Evolutionary conservation across 2,113 vertebrate species (phyloP), one percentile per base, ranked within the genome.

Genomic region (Coptodon rendalli): DNA sequence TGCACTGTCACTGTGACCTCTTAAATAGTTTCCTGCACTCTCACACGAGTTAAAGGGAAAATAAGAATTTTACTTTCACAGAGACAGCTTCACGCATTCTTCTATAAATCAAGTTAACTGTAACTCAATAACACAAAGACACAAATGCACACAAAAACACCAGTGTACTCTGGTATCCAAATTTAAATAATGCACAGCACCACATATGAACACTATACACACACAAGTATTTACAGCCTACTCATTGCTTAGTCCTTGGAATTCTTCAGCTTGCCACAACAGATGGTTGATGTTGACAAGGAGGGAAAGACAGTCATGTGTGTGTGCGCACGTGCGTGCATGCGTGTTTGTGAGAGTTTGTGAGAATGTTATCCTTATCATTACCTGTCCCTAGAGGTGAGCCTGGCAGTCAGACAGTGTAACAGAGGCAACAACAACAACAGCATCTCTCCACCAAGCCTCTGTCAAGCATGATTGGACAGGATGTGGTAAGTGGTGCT

Each of bases 381-480:
- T 92, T 92, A 91, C 88, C 87, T 91, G 90, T 95, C 93, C 90
- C 91, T 84, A 87, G 93, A 93, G 93, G 89, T 93, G 81, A 95
- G 87, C 81, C 91, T 87, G 78, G 84, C 56, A 92, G 93, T 90
- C 88, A 92, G 87, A 93, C 89, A 87, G 82, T 89, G 90, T 92
- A 92, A 91, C 86, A 87, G 84, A 89, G 78, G 86, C 85, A 86
- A 80, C 82, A 82, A 76, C 82, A 82, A 85, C 88, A 90, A 89
- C 91, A 93, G 82, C 43, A 89, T 91, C 82, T 89, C 85, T 89
- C 89, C 90, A 86, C 82, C 82, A 88, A 94, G 87, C 86, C 81
- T 91, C 90, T 94, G 91, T 93, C 93, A 92, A 86, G 92, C 93
- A 84, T 92, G 90, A 94, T 90, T 86, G 93, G 85, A 93, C 91